Base-by-base conservation (phyloP, 2,888 invertebrate species). In the Branchellion lobata region DNA sequence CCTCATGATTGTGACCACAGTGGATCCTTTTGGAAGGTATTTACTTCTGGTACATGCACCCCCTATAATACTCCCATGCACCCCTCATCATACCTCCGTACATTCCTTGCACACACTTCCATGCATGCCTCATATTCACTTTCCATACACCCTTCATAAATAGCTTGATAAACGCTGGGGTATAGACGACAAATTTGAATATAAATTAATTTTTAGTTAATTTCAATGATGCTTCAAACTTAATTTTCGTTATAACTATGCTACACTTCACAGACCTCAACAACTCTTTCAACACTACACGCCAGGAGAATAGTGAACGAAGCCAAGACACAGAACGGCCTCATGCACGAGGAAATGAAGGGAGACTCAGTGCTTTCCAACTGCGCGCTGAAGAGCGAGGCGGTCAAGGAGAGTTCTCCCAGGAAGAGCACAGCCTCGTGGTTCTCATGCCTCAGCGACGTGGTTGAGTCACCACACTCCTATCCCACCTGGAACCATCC, bases 11-110 rank as follows among this genome's bases (percentile, higher is more conserved):
- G 86, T 87, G 3, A 87, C 86, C 76, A 86, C 87, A 71, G 86
- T 87, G 14, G 87, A 87, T 83, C 85, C 86, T 34, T 84, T 82
- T 82, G 87, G 87, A 82, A 86, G 85, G 87, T 87, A 84, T 82
- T n/a, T n/a, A n/a, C n/a, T n/a, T n/a, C n/a, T n/a, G n/a, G n/a
- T n/a, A n/a, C n/a, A n/a, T n/a, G n/a, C n/a, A n/a, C n/a, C n/a
- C n/a, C n/a, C n/a, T n/a, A n/a, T n/a, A n/a, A n/a, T n/a, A n/a
- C n/a, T n/a, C n/a, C n/a, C n/a, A n/a, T n/a, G n/a, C n/a, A n/a
- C n/a, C n/a, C n/a, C n/a, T n/a, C n/a, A n/a, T n/a, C n/a, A n/a
- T n/a, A n/a, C n/a, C n/a, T n/a, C n/a, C n/a, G n/a, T n/a, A n/a
- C n/a, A n/a, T n/a, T n/a, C n/a, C n/a, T n/a, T n/a, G n/a, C n/a